Conservation (phyloP, 2,888 invertebrate species). For the Brenthis ino region DNA sequence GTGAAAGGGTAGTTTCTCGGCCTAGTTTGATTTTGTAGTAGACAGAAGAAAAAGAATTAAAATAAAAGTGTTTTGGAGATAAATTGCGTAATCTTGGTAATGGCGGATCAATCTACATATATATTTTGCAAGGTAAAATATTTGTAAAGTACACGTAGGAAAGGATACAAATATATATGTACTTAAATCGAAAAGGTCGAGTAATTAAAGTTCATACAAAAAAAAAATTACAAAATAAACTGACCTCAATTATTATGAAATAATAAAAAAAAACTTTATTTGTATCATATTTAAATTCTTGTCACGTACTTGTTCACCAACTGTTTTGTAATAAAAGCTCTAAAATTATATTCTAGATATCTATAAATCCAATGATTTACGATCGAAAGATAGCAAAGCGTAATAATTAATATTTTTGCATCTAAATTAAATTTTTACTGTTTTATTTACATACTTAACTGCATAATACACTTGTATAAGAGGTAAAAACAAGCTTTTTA, state of each 20-base stretch:
- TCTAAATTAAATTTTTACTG: slow-evolving; percentile 2
- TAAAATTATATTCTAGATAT: slow-evolving; percentile 15
- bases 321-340: slow-evolving; percentile 17
- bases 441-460: slow-evolving; percentile 4
- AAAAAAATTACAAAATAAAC: not conserved
- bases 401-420: slow-evolving; percentile 14
- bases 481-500: slow-evolving; percentile 1
- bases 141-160: too few relatives aligned
- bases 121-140: too few relatives aligned
- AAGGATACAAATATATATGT: too few relatives aligned
- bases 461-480: slow-evolving; percentile 3
- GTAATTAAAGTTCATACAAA: not conserved
- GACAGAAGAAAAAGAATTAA: too few relatives aligned
- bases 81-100: too few relatives aligned
- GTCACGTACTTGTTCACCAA: not conserved
- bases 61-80: too few relatives aligned
- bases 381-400: slow-evolving; percentile 7
- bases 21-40: too few relatives aligned
- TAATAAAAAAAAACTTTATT: not conserved
- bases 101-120: too few relatives aligned
- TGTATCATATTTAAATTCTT: too few relatives aligned
- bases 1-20: too few relatives aligned
- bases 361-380: slow-evolving; percentile 25
- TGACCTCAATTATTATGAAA: not conserved
- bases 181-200: not conserved